Evolutionary conservation across 23 tunicate species (phyloP).

Genomic region (Botrylloides violaceus): DNA sequence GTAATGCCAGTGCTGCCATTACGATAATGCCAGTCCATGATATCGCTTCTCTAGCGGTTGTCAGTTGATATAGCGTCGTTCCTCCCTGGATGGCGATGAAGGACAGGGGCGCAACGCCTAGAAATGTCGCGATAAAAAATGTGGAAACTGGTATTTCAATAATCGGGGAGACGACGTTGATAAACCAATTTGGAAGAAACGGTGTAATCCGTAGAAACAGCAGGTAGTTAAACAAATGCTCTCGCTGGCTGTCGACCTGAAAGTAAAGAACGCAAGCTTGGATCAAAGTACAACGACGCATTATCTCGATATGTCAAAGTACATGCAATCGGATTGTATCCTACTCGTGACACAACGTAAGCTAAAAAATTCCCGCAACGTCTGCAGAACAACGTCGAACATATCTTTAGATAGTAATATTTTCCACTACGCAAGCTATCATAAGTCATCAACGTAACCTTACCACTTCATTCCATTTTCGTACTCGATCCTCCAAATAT

Average conservation of each 20-base stretch:
- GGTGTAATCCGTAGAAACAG: conserved; percentile 91
- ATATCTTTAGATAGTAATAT: too few relatives aligned
- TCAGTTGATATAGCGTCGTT: conserved; percentile 73
- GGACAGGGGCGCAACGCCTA: conserved; percentile 90
- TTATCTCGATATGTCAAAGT: too few relatives aligned
- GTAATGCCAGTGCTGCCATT: conserved; percentile 65
- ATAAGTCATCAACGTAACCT: too few relatives aligned
- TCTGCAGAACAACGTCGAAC: too few relatives aligned
- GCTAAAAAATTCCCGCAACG: background rate
- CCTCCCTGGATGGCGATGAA: conserved; percentile 91
- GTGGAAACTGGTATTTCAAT: conserved; percentile 65
- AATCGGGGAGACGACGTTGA: conserved; percentile 85
- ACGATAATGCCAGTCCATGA: conserved; percentile 64
- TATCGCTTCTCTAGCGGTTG: conserved; percentile 74
- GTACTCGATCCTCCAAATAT: conserved; percentile 53
- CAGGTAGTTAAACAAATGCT: conserved; percentile 71
- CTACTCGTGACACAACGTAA: background rate
- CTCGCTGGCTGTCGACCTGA: conserved; percentile 84
- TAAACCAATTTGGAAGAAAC: conserved; percentile 92
- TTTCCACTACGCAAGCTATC: too few relatives aligned
- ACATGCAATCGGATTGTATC: too few relatives aligned
- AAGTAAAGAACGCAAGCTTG: too few relatives aligned
- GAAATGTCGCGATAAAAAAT: conserved; percentile 72
- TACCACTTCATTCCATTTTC: conserved; percentile 76
- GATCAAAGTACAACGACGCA: too few relatives aligned